phyloP scores from a whole-genome alignment of 2,888 invertebrate species.

The Tenodera sinensis region DNA sequence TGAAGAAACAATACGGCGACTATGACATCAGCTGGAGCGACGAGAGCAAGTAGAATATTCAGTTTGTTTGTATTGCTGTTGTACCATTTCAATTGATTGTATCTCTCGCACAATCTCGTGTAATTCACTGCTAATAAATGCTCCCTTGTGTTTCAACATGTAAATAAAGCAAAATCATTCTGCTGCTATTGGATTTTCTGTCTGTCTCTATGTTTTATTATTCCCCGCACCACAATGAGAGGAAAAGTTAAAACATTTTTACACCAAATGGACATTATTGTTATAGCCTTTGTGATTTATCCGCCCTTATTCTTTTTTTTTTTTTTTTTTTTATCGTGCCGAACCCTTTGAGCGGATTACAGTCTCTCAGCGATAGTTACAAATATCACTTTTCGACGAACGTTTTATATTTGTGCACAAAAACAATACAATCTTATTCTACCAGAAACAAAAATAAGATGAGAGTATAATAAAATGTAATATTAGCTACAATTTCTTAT shows the following conservation, averaged over 20 bases:
- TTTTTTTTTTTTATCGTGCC: not conserved
- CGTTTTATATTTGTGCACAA: no score
- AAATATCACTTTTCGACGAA: no score
- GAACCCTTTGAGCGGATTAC: not conserved
- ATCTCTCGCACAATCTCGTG: not conserved
- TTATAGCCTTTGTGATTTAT: not conserved
- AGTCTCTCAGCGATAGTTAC: not conserved
- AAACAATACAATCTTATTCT: no score
- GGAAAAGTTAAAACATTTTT: not conserved
- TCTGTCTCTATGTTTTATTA: not conserved
- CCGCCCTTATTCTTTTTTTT: not conserved
- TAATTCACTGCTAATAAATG: not conserved
- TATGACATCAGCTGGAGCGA: conserved; percentile 79
- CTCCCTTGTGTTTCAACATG: not conserved
- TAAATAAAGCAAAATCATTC: not conserved
- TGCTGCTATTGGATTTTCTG: not conserved
- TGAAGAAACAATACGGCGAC: conserved; percentile 68
- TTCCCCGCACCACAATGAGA: not conserved
- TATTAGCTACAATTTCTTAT: no score
- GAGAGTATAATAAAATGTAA: no score
- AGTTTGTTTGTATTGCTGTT: not conserved
- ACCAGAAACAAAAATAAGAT: no score
- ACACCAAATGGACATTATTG: not conserved
- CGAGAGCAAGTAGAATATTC: conserved; percentile 63
- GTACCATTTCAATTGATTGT: not conserved